Evolutionary conservation across 1,140 invertebrate genomes (phyloP).

Genomic region (Hylaeus anthracinus): DNA sequence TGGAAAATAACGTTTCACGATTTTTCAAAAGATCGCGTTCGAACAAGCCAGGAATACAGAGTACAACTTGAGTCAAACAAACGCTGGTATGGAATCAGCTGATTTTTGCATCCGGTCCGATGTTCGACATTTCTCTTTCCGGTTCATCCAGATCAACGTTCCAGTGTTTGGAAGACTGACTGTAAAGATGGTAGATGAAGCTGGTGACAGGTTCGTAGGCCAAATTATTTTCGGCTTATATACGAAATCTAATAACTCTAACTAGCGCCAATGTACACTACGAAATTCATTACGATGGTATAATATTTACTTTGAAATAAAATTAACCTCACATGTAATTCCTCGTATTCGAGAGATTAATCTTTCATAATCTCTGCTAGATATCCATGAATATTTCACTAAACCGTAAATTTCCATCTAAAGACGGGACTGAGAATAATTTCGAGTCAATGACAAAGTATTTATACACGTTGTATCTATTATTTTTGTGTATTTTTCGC

Average conservation of each 20-base stretch:
- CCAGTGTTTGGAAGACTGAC: constrained; percentile 65
- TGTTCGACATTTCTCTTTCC: constrained; percentile 59
- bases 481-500: background rate
- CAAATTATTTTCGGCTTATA: constrained; percentile 31
- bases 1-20: background rate
- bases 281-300: constrained; percentile 5
- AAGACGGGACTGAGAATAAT: background rate
- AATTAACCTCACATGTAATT: constrained; percentile 42
- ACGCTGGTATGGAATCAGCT: constrained; percentile 65
- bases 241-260: background rate
- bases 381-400: constrained; percentile 19
- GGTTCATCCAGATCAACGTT: constrained; percentile 67
- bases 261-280: background rate
- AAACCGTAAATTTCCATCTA: constrained; percentile 25
- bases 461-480: background rate
- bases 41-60: constrained; percentile 9
- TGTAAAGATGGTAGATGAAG: constrained; percentile 81
- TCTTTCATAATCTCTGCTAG: constrained; percentile 28
- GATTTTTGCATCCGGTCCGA: constrained; percentile 72
- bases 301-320: constrained; percentile 2
- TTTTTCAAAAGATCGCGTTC: background rate
- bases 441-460: background rate
- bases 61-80: constrained; percentile 43
- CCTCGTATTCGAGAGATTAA: constrained; percentile 7
- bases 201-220: constrained; percentile 78